Percentiles rank a stretch among this genome's conserved stretches.
Conservation (phyloP, 1,140 invertebrate genomes). For the Pomacea maculata region DNA sequence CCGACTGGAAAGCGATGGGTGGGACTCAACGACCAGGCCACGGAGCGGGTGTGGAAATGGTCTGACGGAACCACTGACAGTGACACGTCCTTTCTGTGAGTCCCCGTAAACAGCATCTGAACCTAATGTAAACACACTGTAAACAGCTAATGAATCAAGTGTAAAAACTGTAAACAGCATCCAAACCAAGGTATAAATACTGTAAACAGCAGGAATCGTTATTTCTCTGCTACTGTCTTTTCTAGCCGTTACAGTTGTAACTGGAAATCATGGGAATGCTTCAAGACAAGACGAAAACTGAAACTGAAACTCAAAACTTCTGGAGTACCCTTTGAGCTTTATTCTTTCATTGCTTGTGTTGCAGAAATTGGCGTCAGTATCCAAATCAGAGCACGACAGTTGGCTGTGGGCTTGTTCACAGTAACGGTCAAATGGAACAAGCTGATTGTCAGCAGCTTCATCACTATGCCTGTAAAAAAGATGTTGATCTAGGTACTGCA, state of each 20-base stretch:
- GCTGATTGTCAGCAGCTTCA: background rate
- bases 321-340: no score
- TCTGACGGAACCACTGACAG: slow-evolving; percentile 10
- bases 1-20: slow-evolving; percentile 27
- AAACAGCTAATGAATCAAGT: no score
- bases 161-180: no score
- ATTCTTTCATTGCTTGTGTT: no score
- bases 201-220: no score
- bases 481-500: background rate
- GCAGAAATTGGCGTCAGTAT: background rate
- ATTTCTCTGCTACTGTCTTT: no score
- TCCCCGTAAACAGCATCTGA: background rate
- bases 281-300: no score
- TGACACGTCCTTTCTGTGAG: slow-evolving; percentile 33
- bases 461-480: slow-evolving; percentile 2
- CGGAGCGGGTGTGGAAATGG: slow-evolving; percentile 31
- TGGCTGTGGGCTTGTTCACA: slow-evolving; percentile 14
- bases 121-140: no score
- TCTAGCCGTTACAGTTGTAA: no score
- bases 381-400: background rate
- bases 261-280: no score
- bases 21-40: slow-evolving; percentile 30
- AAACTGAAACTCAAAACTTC: no score
- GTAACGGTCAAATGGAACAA: slow-evolving; percentile 3
- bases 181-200: no score